phyloP scores from a whole-genome alignment of 1,140 invertebrate genomes.

The Temnothorax curvispinosus region DNA sequence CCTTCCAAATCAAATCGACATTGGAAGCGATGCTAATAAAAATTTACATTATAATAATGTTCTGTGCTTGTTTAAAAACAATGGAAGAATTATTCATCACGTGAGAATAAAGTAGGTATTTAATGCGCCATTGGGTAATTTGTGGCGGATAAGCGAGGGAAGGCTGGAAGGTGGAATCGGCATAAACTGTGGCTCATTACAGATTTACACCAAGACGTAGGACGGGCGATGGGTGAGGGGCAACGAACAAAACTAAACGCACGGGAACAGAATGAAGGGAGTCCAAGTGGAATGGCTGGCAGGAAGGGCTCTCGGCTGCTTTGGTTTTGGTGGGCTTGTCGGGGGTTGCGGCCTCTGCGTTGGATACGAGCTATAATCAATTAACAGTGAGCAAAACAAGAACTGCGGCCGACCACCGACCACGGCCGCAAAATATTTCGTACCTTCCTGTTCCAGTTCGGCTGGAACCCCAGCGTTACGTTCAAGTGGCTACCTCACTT shows the following conservation, averaged over 20 bases:
- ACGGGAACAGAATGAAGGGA: constrained; percentile 46
- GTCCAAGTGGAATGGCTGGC: constrained; percentile 47
- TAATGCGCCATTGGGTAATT: constrained; percentile 79
- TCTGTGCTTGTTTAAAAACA: constrained; percentile 2
- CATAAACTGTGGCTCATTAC: constrained; percentile 81
- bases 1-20: background rate
- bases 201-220: constrained; percentile 81
- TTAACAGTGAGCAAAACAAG: constrained; percentile 80
- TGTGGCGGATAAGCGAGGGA: constrained; percentile 72
- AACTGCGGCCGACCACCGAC: constrained; percentile 75
- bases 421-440: constrained; percentile 78
- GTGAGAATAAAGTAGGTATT: constrained; percentile 71
- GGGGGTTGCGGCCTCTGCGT: constrained; percentile 73
- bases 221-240: constrained; percentile 47
- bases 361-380: constrained; percentile 82
- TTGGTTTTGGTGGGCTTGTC: constrained; percentile 57
- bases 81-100: constrained; percentile 77
- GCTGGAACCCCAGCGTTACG: constrained; percentile 35
- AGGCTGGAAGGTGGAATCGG: constrained; percentile 67
- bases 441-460: constrained; percentile 70
- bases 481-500: constrained; percentile 42
- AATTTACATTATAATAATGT: background rate
- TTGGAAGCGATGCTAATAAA: background rate
- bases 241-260: constrained; percentile 69
- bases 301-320: constrained; percentile 59